phyloP scores from a whole-genome alignment of 64 coral and sea anemone species.

The Porites lutea region DNA sequence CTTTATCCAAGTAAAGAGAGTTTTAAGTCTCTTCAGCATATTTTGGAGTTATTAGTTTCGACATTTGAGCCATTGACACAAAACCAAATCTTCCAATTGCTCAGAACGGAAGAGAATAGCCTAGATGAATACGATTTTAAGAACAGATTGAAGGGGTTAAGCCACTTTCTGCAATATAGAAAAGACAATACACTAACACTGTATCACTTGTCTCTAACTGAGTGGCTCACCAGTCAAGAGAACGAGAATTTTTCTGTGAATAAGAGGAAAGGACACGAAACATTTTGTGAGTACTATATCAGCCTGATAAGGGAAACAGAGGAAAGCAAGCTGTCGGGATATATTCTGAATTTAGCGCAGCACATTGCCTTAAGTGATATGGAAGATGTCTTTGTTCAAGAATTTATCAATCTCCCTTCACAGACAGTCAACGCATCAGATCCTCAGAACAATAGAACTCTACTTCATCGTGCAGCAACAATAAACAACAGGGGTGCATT shows the following conservation, averaged over 20 bases:
- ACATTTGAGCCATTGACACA: constrained; percentile 40
- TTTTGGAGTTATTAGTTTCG: constrained; percentile 69
- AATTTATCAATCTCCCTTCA: constrained; percentile 36
- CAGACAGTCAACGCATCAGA: constrained; percentile 12
- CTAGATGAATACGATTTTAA: constrained; percentile 48
- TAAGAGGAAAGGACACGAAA: constrained; percentile 50
- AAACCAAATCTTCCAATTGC: constrained; percentile 9
- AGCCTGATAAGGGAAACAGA: neutral
- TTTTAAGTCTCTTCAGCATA: constrained; percentile 24
- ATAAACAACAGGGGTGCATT: neutral
- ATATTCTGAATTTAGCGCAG: neutral
- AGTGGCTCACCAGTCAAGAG: constrained; percentile 51
- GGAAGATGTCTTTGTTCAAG: neutral
- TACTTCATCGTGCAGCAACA: constrained; percentile 49
- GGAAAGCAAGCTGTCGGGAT: neutral
- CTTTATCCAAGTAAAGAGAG: constrained; percentile 10
- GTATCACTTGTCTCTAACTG: constrained; percentile 56
- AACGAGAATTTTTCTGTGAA: neutral
- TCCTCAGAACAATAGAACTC: neutral
- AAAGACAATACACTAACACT: constrained; percentile 8
- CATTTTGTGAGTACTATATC: constrained; percentile 29
- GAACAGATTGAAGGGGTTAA: constrained; percentile 29
- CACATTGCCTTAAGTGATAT: constrained; percentile 15
- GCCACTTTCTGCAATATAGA: constrained; percentile 26
- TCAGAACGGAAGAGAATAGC: neutral